Percentiles rank a stretch among this genome's conserved stretches.
phyloP scores from a whole-genome alignment of 92 coral and sea anemone species.

The Desmophyllum pertusum region DNA sequence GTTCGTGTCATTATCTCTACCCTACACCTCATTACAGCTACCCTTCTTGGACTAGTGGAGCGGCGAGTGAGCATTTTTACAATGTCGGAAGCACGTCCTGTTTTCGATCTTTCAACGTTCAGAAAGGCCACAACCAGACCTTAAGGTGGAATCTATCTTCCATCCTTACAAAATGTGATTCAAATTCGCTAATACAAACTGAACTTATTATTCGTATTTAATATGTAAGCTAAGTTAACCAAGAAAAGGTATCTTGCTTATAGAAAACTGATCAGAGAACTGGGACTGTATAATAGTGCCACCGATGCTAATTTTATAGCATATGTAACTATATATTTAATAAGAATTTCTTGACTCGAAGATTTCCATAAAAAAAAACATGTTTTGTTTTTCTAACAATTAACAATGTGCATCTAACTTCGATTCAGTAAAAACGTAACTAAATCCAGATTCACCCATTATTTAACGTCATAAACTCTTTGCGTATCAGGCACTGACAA shows the following conservation, averaged over 20 bases:
- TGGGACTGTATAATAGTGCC: background rate
- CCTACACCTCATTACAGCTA: constrained; percentile 9
- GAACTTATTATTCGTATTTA: background rate
- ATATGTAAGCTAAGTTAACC: background rate
- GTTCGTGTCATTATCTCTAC: constrained; percentile 28
- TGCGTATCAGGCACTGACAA: no score
- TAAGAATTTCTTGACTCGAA: background rate
- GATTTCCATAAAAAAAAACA: background rate
- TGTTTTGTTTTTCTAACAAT: background rate
- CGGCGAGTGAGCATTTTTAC: background rate
- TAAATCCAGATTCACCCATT: background rate
- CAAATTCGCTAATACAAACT: background rate
- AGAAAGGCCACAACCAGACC: constrained; percentile 10
- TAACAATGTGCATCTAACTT: background rate
- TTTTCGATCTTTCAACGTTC: background rate
- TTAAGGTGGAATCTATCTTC: background rate
- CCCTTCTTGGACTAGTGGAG: background rate
- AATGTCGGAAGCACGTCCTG: background rate
- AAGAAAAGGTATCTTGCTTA: background rate
- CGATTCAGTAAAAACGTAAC: background rate
- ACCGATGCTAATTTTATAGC: no score
- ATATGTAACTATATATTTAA: background rate
- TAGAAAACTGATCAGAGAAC: background rate
- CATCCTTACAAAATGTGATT: constrained; percentile 5
- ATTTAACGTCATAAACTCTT: no score